Evolutionary conservation across 2,797 vertebrate species (phyloP), one percentile per base, ranked within the genome.

Genomic region (Xiphorhynchus erythropygius): DNA sequence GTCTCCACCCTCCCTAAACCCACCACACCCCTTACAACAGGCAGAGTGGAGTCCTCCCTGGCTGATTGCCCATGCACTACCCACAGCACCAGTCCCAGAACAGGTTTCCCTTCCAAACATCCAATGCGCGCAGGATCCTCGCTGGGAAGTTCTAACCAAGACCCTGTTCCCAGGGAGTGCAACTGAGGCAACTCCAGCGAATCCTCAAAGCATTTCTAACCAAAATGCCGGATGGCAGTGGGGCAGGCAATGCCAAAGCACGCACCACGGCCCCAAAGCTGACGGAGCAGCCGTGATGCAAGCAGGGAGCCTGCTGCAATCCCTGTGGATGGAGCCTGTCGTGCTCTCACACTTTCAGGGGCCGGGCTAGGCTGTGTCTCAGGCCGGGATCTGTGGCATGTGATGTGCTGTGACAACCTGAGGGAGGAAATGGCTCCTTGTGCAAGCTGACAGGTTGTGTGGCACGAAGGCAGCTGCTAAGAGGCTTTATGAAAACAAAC

Each of bases 221-320:
- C 0, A 1, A 70, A 88, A 28, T 5, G 30, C 30, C 46, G 49
- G 50, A 27, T 24, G 0, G 0, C 37, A 59, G 39, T 1, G 0
- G 1, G 44, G 28, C 47, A 55, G 44, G 69, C n/a, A 44, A 52
- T 35, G 18, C 56, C 76, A 57, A 11, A 7, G 50, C 37, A 53
- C 21, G 7, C 33, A 28, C 30, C 23, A 10, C 3, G 18, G 33
- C 59, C 56, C 30, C 30, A 10, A 46, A 73, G 64, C 49, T 70
- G 56, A 75, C 0, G 7, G 56, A 80, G 35, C 73, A 85, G 9
- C 15, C 5, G 0, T 0, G 10, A 41, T 24, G 37, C 22, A 56
- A 56, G 21, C 49, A 55, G 3, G 63, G 47, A 37, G 22, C 27
- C 44, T 67, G 73, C 80, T n/a, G 35, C 59, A 83, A 44, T 27